A percentile compares a stretch with the other conserved stretches of the same genome.
Evolutionary conservation across 2,888 invertebrate species (phyloP).

Genomic region (Drosophila cognata): DNA sequence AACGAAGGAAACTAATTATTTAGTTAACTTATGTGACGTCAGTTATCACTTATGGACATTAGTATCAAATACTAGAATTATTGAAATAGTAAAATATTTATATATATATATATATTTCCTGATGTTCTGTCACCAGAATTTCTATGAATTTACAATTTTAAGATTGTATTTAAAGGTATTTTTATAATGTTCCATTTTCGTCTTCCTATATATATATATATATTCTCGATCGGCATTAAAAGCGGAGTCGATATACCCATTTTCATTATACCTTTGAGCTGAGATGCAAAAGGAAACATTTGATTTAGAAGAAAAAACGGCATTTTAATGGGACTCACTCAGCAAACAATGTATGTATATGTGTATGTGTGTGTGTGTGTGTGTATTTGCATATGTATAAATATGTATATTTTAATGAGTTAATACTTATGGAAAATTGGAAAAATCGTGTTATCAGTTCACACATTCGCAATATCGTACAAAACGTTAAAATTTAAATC

Average conservation of each 20-base stretch:
- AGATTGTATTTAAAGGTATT: not conserved
- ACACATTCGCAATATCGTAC: conserved; percentile 35
- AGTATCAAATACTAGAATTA: not conserved
- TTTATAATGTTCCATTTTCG: not conserved
- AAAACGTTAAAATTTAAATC: conserved; percentile 57
- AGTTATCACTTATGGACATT: not conserved
- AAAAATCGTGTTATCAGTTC: conserved; percentile 59
- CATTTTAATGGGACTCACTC: conserved; percentile 65
- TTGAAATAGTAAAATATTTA: not conserved
- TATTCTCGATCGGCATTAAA: not conserved
- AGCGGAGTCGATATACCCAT: not conserved
- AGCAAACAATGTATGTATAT: conserved; percentile 38
- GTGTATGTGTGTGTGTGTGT: conserved; percentile 52
- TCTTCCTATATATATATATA: not conserved
- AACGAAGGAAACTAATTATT: not conserved
- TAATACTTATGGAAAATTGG: conserved; percentile 70
- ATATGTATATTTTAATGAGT: conserved; percentile 65
- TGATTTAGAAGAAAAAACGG: conserved; percentile 43
- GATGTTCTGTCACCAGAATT: not conserved
- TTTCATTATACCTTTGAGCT: not conserved
- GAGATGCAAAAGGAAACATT: conserved; percentile 6
- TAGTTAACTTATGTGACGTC: not conserved
- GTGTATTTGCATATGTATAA: conserved; percentile 21
- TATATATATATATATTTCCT: not conserved
- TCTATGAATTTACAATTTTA: not conserved